Conservation (phyloP, 2,113 vertebrate species). For the Struthidea cinerea region DNA sequence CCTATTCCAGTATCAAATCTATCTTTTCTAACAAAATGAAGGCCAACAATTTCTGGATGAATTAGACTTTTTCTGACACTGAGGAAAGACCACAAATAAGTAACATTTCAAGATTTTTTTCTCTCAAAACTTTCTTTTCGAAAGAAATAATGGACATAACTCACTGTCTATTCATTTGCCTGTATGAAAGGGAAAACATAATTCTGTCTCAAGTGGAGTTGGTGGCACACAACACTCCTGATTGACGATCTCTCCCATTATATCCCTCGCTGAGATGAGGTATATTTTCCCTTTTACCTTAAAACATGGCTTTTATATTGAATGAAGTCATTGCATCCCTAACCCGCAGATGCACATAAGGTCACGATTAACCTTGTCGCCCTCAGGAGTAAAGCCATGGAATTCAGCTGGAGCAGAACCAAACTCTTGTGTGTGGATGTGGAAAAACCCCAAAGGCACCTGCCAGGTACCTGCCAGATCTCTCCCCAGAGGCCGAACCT, state of each 20-base stretch:
- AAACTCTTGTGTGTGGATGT: rapidly evolving
- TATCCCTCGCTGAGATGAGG: background rate
- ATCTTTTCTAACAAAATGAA: background rate
- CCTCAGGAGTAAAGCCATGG: background rate
- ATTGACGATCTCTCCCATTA: background rate
- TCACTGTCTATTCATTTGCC: background rate
- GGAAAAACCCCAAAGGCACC: background rate
- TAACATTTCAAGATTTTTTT: background rate
- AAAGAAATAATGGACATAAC: background rate
- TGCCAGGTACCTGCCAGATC: background rate
- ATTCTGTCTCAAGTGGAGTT: rapidly evolving
- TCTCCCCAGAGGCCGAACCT: background rate
- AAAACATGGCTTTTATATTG: background rate
- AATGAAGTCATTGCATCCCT: background rate
- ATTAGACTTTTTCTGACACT: background rate
- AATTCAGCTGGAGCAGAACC: background rate
- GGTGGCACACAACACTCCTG: background rate
- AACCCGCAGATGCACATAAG: background rate
- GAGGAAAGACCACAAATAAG: background rate
- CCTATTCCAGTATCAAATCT: background rate
- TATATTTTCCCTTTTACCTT: background rate
- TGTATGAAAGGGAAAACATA: background rate
- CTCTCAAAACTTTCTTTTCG: background rate
- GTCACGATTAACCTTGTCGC: background rate
- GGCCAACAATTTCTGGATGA: background rate